phyloP scores from a whole-genome alignment of 2,888 invertebrate species.

The Tetragnatha montana region DNA sequence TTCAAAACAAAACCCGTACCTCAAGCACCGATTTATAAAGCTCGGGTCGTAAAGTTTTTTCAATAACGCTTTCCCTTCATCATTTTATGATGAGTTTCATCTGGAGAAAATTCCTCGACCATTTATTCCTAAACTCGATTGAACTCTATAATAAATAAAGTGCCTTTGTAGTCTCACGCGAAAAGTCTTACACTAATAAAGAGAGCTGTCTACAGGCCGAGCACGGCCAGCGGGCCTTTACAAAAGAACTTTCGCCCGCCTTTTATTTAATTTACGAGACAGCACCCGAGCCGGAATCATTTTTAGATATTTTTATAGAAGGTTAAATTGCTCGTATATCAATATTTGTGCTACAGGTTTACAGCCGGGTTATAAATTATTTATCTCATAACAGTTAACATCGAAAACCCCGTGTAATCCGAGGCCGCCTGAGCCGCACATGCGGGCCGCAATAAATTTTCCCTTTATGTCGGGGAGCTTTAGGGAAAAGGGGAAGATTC shows the following conservation, averaged over 20 bases:
- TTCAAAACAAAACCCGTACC: not conserved
- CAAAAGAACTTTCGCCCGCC: conserved; percentile 64
- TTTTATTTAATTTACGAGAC: conserved; percentile 71
- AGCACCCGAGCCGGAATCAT: conserved; percentile 61
- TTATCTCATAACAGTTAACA: conserved; percentile 71
- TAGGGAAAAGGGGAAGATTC: conserved; percentile 50
- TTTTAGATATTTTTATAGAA: conserved; percentile 71
- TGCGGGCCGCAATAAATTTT: conserved; percentile 59
- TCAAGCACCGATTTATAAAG: conserved; percentile 28
- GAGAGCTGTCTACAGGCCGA: conserved; percentile 57
- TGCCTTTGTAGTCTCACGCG: conserved; percentile 55
- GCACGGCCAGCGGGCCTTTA: conserved; percentile 54
- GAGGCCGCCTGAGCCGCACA: conserved; percentile 58
- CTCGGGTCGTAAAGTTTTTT: conserved; percentile 24
- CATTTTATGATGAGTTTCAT: conserved; percentile 63
- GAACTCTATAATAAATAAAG: conserved; percentile 65
- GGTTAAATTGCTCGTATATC: conserved; percentile 71
- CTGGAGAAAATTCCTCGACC: conserved; percentile 47
- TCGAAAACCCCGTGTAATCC: conserved; percentile 70
- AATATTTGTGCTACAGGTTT: conserved; percentile 71
- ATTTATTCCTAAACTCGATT: conserved; percentile 60
- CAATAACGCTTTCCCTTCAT: conserved; percentile 40
- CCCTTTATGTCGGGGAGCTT: conserved; percentile 64
- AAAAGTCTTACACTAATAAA: conserved; percentile 69
- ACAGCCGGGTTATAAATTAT: conserved; percentile 71